A percentile compares a stretch with the other conserved stretches of the same genome.
Evolutionary conservation across 2,113 vertebrate species (phyloP).

Genomic region (Istiophorus platypterus): DNA sequence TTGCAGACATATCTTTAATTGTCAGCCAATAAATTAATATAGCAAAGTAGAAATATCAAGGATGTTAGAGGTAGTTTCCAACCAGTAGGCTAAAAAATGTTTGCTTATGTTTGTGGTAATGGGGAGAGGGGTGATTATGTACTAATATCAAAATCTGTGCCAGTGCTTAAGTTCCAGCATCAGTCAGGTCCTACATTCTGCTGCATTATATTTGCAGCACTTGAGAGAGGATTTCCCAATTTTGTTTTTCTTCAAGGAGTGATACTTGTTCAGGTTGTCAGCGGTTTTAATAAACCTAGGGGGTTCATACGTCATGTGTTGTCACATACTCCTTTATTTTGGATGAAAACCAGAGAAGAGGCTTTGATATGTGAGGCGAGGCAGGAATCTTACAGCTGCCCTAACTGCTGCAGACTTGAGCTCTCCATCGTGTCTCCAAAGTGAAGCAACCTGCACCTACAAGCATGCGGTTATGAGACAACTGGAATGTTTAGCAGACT

Average conservation of each 20-base stretch:
- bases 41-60: not conserved
- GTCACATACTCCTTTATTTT: not conserved
- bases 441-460: conserved; percentile 18
- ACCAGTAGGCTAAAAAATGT: not conserved
- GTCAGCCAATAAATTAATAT: too few relatives aligned
- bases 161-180: too few relatives aligned
- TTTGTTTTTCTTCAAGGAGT: not conserved
- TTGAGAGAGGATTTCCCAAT: too few relatives aligned
- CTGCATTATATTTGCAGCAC: not conserved
- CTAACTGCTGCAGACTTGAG: conserved; percentile 10
- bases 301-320: not conserved
- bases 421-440: conserved; percentile 19
- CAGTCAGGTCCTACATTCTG: not conserved
- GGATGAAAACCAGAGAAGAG: not conserved
- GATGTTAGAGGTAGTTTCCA: not conserved
- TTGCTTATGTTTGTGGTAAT: too few relatives aligned
- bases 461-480: conserved; percentile 16
- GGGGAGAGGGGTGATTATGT: too few relatives aligned
- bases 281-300: not conserved
- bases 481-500: conserved; percentile 29
- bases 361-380: too few relatives aligned
- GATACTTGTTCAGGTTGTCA: not conserved
- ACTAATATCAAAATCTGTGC: too few relatives aligned
- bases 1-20: not conserved
- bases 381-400: not conserved